phyloP scores from a whole-genome alignment of 2,797 vertebrate genomes.

The Threskiornis aethiopicus region DNA sequence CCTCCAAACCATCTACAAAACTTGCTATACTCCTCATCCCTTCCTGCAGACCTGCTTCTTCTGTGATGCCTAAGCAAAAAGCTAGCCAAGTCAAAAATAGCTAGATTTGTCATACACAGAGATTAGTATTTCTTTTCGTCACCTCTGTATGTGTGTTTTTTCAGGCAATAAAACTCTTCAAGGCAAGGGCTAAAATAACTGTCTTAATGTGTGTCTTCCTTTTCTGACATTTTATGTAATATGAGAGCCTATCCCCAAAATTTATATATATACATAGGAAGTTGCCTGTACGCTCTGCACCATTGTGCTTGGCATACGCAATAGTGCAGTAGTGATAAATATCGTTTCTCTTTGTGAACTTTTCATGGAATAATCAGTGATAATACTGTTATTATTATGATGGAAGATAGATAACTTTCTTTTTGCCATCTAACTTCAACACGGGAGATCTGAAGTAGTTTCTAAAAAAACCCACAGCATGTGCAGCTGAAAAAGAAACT shows the following conservation, averaged over 20 bases:
- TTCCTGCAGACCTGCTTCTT: neutral
- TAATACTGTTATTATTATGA: neutral
- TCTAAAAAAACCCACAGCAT: neutral
- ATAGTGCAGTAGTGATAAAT: neutral
- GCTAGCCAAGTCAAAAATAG: neutral
- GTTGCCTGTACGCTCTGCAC: neutral
- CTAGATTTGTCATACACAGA: neutral
- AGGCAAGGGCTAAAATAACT: neutral
- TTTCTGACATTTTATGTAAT: neutral
- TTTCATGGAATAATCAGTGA: neutral
- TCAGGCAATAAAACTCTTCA: neutral
- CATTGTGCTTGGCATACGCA: neutral
- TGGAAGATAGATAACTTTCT: neutral
- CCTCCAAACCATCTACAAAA: neutral
- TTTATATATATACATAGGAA: neutral
- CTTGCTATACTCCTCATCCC: neutral
- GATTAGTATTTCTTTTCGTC: neutral
- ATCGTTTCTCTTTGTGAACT: neutral
- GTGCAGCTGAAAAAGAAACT: neutral
- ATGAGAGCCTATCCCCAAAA: neutral
- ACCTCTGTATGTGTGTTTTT: neutral
- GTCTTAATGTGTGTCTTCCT: neutral
- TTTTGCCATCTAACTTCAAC: neutral
- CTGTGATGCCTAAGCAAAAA: neutral
- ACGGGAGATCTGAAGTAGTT: accelerated